phyloP scores from a whole-genome alignment of 2,888 invertebrate genomes.

The Petrolisthes manimaculis region DNA sequence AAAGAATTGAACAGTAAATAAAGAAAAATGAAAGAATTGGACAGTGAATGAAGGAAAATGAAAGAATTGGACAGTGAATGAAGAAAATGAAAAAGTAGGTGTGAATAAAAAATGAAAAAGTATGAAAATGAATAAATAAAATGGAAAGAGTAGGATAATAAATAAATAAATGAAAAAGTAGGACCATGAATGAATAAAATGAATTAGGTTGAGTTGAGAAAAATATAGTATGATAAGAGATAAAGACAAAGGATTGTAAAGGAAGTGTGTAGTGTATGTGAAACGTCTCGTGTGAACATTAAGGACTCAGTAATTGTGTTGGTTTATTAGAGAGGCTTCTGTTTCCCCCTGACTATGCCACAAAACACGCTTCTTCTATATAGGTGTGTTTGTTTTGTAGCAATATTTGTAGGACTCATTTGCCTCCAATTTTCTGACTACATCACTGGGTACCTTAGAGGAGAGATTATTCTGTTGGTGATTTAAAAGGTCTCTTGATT shows the following conservation, averaged over 20 bases:
- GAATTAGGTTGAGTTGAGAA: neutral
- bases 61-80: neutral
- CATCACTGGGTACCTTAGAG: too few species aligned
- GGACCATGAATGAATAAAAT: neutral
- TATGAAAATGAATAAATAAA: neutral
- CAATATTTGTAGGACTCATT: too few species aligned
- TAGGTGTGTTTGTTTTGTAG: too few species aligned
- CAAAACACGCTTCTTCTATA: too few species aligned
- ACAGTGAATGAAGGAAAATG: too few species aligned
- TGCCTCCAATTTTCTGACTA: too few species aligned
- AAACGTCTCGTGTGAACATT: neutral
- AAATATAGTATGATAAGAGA: neutral
- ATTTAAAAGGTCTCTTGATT: too few species aligned
- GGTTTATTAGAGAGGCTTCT: too few species aligned
- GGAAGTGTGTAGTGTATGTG: neutral
- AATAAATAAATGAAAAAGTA: neutral
- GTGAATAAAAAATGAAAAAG: neutral
- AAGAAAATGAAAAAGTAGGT: neutral
- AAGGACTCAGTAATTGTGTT: too few species aligned
- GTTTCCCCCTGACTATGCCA: too few species aligned
- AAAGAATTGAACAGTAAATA: neutral
- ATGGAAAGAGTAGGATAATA: neutral
- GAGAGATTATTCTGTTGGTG: too few species aligned
- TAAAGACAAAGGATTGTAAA: neutral
- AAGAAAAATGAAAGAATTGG: too few species aligned